Base-by-base conservation (phyloP, 2,113 vertebrate species). In the Dipodomys ordii region DNA sequence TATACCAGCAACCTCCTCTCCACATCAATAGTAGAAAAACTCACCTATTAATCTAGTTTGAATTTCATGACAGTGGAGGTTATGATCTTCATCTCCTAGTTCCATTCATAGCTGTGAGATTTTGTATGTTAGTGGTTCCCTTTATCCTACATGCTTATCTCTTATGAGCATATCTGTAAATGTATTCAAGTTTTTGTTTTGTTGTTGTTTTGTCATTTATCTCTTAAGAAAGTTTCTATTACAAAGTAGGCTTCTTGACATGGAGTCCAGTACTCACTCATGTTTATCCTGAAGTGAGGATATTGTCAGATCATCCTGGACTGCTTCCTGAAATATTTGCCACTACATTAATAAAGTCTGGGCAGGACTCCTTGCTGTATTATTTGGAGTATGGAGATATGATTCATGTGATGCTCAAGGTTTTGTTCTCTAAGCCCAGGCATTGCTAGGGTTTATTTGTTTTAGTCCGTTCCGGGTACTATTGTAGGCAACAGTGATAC, bases 361-460 rank as follows among this genome's bases (percentile, higher is more conserved):
- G 73, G 15, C 46, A 87, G 1, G 69, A 8, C 78, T 6, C 25
- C 5, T n/a, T 68, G 15, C 23, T 64, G 53, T 57, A 57, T 86
- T 85, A 11, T 77, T 81, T 18, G 32, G 25, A 76, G 49, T 32
- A 10, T 81, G 60, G 28, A 83, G 27, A 18, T 35, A 18, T 1
- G 30, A 30, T 44, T 76, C 39, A 12, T 32, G 5, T 88, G 53
- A 39, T 72, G 27, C 27, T 76, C 1, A 67, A 49, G 39, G 16
- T 62, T 73, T 77, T 62, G 8, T 69, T 79, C 72, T 86, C 69
- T 69, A 79, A 92, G 53, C 7, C 30, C 30, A 28, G 23, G 11
- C 32, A 19, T 94, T 77, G 84, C 28, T 94, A 60, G 32, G n/a
- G 85, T 85, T 87, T 79, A 15, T 39, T 68, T 35, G 60, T 49